Evolutionary conservation across 2,888 invertebrate species (phyloP).

Genomic region (Campoplex nolae): DNA sequence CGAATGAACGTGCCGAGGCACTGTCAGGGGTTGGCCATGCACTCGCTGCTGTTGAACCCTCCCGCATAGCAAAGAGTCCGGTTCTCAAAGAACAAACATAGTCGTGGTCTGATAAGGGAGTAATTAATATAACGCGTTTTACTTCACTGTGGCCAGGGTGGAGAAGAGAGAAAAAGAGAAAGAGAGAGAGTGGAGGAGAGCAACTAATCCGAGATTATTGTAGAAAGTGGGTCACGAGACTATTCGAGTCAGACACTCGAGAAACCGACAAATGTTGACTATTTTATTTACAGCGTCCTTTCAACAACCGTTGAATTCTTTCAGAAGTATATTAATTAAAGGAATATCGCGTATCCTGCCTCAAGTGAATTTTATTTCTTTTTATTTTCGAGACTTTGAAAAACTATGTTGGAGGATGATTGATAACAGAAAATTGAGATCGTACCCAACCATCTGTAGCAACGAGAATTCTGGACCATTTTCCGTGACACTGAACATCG

Average conservation of each 20-base stretch:
- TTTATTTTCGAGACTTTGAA: not conserved
- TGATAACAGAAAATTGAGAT: not conserved
- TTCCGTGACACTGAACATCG: not conserved
- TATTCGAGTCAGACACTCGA: conserved; percentile 33
- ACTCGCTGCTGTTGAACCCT: not conserved
- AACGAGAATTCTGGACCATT: not conserved
- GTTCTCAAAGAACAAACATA: conserved; percentile 20
- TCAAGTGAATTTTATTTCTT: not conserved
- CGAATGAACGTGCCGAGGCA: conserved; percentile 52
- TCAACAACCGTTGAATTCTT: not conserved
- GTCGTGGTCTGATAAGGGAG: conserved; percentile 47
- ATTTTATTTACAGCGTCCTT: conserved; percentile 10
- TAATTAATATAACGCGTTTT: conserved; percentile 62
- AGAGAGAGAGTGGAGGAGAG: conserved; percentile 7
- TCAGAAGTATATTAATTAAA: not conserved
- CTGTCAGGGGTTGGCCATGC: conserved; percentile 30
- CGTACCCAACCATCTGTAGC: not conserved
- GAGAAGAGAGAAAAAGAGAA: conserved; percentile 14
- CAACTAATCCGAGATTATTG: conserved; percentile 51
- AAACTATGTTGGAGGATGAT: not conserved
- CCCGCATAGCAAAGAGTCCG: conserved; percentile 22
- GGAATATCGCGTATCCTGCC: not conserved
- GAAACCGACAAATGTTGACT: conserved; percentile 12
- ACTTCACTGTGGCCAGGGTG: not conserved
- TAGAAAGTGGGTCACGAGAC: conserved; percentile 57